These are phyloP conservation scores for Trinorchestia longiramus DNA, from an alignment of 1,140 invertebrate species.

Conservation along the genomic window DNA sequence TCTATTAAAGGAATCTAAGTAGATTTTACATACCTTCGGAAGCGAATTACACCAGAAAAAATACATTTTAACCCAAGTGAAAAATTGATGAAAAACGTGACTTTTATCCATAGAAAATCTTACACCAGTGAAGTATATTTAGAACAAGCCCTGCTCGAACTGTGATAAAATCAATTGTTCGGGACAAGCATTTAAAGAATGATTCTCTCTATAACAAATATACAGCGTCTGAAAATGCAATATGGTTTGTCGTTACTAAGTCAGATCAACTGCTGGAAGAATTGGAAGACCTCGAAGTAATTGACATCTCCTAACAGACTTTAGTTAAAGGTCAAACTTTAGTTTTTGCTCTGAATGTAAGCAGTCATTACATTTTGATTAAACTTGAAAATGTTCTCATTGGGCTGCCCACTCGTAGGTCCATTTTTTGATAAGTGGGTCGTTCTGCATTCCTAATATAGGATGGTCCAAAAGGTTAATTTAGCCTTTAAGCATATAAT, in stretches of 20 bases:
- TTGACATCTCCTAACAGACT: background rate
- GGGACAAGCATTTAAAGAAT: background rate
- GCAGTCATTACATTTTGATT: too few relatives aligned
- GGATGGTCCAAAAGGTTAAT: too few relatives aligned
- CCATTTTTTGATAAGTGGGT: too few relatives aligned
- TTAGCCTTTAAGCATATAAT: too few relatives aligned
- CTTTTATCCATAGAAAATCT: background rate
- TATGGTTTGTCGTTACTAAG: background rate
- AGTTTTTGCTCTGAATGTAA: too few relatives aligned
- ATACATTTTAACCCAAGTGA: background rate
- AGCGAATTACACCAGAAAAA: background rate
- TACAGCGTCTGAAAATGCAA: background rate
- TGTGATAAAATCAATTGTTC: too few relatives aligned
- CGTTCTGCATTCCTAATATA: too few relatives aligned
- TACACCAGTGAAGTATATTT: background rate
- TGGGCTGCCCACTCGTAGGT: too few relatives aligned
- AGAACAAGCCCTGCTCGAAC: background rate
- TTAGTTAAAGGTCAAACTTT: too few relatives aligned
- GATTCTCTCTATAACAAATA: background rate
- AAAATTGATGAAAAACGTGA: background rate
- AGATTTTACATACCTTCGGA: background rate
- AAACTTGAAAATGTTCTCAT: too few relatives aligned
- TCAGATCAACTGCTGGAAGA: background rate
- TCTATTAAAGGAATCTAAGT: background rate
- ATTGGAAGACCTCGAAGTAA: background rate